Evolutionary conservation across 1,140 invertebrate genomes (phyloP).

Genomic region (Euwallacea similis): DNA sequence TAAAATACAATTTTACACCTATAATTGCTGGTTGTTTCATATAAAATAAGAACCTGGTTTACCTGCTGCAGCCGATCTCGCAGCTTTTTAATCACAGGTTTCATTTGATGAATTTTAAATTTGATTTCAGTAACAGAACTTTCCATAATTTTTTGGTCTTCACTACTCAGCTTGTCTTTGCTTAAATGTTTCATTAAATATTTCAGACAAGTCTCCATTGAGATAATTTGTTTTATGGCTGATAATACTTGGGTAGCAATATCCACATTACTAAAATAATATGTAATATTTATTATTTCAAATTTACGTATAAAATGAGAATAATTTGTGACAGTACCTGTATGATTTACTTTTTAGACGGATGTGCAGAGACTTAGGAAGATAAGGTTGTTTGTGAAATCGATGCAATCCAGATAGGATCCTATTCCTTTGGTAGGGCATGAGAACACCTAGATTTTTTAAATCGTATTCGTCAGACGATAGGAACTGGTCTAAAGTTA

Average conservation of each 20-base stretch:
- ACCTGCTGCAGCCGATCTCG: slow-evolving; percentile 24
- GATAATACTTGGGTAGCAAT: slow-evolving; percentile 42
- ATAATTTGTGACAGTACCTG: slow-evolving; percentile 37
- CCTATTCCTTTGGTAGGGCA: slow-evolving; percentile 54
- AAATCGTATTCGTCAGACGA: slow-evolving; percentile 52
- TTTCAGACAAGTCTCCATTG: slow-evolving; percentile 47
- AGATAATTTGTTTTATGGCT: slow-evolving; percentile 43
- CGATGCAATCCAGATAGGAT: slow-evolving; percentile 54
- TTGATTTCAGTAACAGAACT: slow-evolving; percentile 28
- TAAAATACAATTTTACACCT: slow-evolving; percentile 15
- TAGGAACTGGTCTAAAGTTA: slow-evolving; percentile 54
- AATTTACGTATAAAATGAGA: background rate
- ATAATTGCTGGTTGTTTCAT: background rate
- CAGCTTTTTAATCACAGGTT: slow-evolving; percentile 23
- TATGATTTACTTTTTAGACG: slow-evolving; percentile 35
- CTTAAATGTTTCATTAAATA: slow-evolving; percentile 42
- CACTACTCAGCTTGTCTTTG: slow-evolving; percentile 19
- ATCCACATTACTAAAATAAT: slow-evolving; percentile 46
- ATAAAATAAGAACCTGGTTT: slow-evolving; percentile 5
- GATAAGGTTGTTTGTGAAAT: slow-evolving; percentile 50
- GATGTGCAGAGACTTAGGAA: slow-evolving; percentile 44
- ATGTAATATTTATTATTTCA: background rate
- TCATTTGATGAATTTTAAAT: slow-evolving; percentile 21
- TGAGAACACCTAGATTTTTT: slow-evolving; percentile 49
- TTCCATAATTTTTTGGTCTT: slow-evolving; percentile 18